Base-by-base conservation (phyloP, 2,888 invertebrate genomes). In the Drosophila kambysellisi region DNA sequence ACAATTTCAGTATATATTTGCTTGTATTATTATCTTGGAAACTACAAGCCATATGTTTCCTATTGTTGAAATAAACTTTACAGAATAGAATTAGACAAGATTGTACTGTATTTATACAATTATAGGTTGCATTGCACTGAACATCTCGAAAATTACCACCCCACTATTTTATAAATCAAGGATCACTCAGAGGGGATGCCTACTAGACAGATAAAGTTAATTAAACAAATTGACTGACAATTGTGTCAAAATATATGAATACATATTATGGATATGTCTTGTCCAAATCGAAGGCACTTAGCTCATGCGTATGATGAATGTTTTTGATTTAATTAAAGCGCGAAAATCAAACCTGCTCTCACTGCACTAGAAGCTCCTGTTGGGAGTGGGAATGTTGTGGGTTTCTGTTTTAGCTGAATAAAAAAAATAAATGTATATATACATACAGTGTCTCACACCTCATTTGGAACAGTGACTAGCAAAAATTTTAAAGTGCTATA, bases 281-380 rank as follows among this genome's bases (percentile, higher is more conserved):
- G 60, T 73, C 65, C 50, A 75, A 84, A 82, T 77, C 69, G 71
- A 50, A 58, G 61, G 51, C 75, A 71, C 65, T 75, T 63, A 71
- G 77, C 89, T 81, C 76, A 77, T 82, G 85, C 67, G 73, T 62
- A 50, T 79, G 79, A 84, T 90, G 79, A 84, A 79, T 83, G 74
- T 70, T 72, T 75, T 74, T 89, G 91, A 79, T 89, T 83, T 87
- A 89, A 87, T 86, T 79, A 76, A 72, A 74, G 75, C 68, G 85
- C 71, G 65, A 70, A 68, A 67, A 39, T 74, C 56, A 66, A 61
- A 68, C 63, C 54, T 61, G 52, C 35, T 65, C 54, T 33, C 20
- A 43, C 32, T 33, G 69, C 39, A 69, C 56, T 41, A 8, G 30
- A 41, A 25, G 60, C 32, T 25, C n/a, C 32, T 58, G 37, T 43